Conservation (phyloP, 2,797 vertebrate species). For the Anguilla megastoma region DNA sequence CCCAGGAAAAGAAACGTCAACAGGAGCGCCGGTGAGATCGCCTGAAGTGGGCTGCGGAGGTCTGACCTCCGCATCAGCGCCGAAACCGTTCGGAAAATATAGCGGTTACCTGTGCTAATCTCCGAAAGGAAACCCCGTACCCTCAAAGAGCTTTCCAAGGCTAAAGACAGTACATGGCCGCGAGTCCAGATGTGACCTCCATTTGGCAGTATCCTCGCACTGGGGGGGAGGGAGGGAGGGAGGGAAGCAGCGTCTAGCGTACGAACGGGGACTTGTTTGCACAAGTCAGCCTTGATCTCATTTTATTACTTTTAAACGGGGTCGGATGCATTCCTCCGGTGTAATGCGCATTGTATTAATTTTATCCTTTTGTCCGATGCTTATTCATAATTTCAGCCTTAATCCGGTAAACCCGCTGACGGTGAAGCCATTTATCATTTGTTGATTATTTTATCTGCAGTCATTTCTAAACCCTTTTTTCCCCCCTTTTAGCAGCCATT, state of each 20-base stretch:
- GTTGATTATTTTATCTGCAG: constrained; percentile 7
- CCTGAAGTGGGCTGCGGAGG: background rate
- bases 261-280: background rate
- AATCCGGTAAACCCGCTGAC: background rate
- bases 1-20: background rate
- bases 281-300: background rate
- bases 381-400: background rate
- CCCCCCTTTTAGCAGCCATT: background rate
- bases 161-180: background rate
- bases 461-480: background rate
- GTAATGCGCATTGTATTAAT: background rate
- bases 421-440: background rate
- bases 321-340: background rate
- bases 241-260: background rate
- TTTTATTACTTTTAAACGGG: background rate
- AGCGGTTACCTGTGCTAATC: background rate
- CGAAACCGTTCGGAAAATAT: background rate
- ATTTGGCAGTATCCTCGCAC: background rate
- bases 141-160: background rate
- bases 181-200: background rate
- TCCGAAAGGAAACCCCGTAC: background rate
- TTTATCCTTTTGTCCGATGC: background rate
- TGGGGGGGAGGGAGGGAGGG: background rate
- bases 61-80: background rate
- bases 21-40: background rate